A percentile compares a stretch with the other conserved stretches of the same genome.
phyloP scores from a whole-genome alignment of 1,140 invertebrate genomes.

The Euwallacea similis region DNA sequence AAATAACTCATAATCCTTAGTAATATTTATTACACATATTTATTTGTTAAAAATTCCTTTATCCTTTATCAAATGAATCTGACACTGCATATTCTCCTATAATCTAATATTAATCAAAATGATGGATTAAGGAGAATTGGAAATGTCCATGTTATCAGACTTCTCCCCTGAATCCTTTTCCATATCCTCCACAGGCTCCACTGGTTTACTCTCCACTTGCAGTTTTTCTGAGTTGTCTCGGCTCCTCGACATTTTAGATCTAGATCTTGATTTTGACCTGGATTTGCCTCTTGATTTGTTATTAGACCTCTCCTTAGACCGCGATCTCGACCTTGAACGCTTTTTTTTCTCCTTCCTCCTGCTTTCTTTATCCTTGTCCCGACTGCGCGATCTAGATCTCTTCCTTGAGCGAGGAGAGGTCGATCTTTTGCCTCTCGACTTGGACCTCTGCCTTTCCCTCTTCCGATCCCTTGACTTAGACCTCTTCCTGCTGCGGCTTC shows the following conservation, averaged over 20 bases:
- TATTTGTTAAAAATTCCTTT: too few relatives aligned
- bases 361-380: slow-evolving; percentile 42
- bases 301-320: slow-evolving; percentile 21
- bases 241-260: slow-evolving; percentile 58
- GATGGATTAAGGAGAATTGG: slow-evolving; percentile 51
- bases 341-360: slow-evolving; percentile 48
- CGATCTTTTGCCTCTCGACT: slow-evolving; percentile 49
- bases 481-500: slow-evolving; percentile 53
- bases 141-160: slow-evolving; percentile 65
- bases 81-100: too few relatives aligned
- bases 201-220: slow-evolving; percentile 38
- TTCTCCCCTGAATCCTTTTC: slow-evolving; percentile 56
- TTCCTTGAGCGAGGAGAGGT: slow-evolving; percentile 37
- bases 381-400: slow-evolving; percentile 44
- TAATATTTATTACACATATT: too few relatives aligned
- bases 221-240: slow-evolving; percentile 52
- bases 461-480: slow-evolving; percentile 54
- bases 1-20: too few relatives aligned
- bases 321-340: slow-evolving; percentile 41
- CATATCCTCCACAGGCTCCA: slow-evolving; percentile 26
- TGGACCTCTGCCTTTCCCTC: slow-evolving; percentile 55
- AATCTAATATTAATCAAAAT: too few relatives aligned
- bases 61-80: too few relatives aligned
- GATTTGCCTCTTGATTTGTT: slow-evolving; percentile 15
- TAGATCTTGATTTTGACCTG: slow-evolving; percentile 22